Evolutionary conservation across 2,113 vertebrate species (phyloP), one percentile per base, ranked within the genome.

Genomic region (Talpa occidentalis): DNA sequence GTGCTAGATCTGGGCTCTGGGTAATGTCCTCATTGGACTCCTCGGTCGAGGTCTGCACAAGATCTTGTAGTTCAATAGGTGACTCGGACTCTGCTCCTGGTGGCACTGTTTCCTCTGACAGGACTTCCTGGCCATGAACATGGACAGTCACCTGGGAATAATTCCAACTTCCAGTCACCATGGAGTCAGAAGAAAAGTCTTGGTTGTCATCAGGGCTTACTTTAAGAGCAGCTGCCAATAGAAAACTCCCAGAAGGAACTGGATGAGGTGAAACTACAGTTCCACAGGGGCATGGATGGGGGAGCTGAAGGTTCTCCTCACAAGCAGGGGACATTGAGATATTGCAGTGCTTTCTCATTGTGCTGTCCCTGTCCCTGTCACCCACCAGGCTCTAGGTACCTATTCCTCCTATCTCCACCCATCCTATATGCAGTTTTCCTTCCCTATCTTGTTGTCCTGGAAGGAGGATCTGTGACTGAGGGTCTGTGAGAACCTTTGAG

Each of bases 121-220:
- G 95, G 83, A 97, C 97, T 86, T 97, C 97, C 92, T 97, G 97
- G 88, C 96, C 97, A 3, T 97, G 97, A 94, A 97, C 97, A 94
- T 91, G 97, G 93, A 97, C 96, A 47, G 97, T 97, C 95, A 97
- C 97, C 97, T 97, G 97, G 97, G 96, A 97, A 97, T 44, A 93
- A 97, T 94, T 91, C 88, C 95, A 97, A 97, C 82, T 94, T 96
- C 97, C 95, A 93, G 96, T 97, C 97, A 97, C 94, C 94, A 93
- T 69, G 69, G 83, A 87, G 87, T 96, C 76, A 69, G 67, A 59
- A 83, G 83, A 52, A 90, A 91, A 69, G 86, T 94, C 73, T 72
- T 60, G 67, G 88, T 62, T 94, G 89, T 87, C 78, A 91, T 66
- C 70, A 76, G 88, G 74, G 35, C 40, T 94, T 88, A 73, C 56